Evolutionary conservation across 2,113 vertebrate species (phyloP).

Genomic region (Dolichallabes microphthalmus): DNA sequence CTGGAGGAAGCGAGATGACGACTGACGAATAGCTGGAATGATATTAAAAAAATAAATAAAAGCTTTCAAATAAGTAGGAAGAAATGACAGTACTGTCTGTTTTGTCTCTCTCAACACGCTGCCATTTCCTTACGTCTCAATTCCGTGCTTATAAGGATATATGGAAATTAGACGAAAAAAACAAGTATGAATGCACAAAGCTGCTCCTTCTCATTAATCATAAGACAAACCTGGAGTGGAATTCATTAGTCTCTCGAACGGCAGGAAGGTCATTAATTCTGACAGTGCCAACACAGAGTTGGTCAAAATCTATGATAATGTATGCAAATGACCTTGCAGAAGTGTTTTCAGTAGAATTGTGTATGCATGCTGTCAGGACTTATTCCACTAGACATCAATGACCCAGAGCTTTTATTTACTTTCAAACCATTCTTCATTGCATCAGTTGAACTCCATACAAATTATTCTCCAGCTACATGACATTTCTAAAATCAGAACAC

Average conservation of each 20-base stretch:
- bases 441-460: neutral
- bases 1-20: neutral
- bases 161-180: conserved; percentile 7
- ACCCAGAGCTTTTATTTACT: neutral
- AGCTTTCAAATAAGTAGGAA: neutral
- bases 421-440: neutral
- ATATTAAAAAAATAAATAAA: neutral
- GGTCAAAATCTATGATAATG: conserved; percentile 41
- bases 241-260: conserved; percentile 40
- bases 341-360: conserved; percentile 15
- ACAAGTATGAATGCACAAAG: neutral
- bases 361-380: neutral
- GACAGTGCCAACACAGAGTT: conserved; percentile 43
- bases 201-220: conserved; percentile 14
- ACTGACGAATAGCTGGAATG: conserved; percentile 11
- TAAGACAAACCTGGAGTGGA: conserved; percentile 17
- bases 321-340: conserved; percentile 39
- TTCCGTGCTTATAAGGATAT: conserved; percentile 7
- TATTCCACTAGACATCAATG: conserved; percentile 2
- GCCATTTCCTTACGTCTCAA: conserved; percentile 8
- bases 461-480: neutral
- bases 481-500: neutral
- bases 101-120: neutral
- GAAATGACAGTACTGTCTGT: neutral
- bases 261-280: conserved; percentile 54